A percentile compares a stretch with the other conserved stretches of the same genome.
Evolutionary conservation across 2,888 invertebrate species (phyloP).

Genomic region (Plemyria rubiginata): DNA sequence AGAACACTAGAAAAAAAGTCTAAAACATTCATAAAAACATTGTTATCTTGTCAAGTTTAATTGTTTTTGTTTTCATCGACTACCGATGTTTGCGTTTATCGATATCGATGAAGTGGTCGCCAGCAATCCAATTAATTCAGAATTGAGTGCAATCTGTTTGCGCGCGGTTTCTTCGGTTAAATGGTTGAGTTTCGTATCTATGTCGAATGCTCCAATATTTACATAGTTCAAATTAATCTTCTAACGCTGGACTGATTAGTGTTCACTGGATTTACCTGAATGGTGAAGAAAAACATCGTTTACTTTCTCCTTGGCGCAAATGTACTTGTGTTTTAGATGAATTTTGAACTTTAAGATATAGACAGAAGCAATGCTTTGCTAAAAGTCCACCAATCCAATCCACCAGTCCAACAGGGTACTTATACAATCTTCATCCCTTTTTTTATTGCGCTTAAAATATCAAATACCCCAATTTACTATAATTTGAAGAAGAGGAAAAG

Average conservation of each 20-base stretch:
- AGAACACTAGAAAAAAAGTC: conserved; percentile 8
- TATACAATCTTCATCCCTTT: too few species aligned
- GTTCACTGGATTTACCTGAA: not conserved
- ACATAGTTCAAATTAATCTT: conserved; percentile 1
- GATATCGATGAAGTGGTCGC: conserved; percentile 23
- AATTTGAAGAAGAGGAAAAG: too few species aligned
- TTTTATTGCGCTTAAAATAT: too few species aligned
- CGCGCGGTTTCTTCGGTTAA: conserved; percentile 26
- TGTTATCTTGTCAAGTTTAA: conserved; percentile 14
- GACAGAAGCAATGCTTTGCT: too few species aligned
- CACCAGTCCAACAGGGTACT: too few species aligned
- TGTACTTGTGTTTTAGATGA: not conserved
- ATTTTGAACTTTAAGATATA: not conserved
- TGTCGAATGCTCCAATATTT: conserved; percentile 13
- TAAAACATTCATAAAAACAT: conserved; percentile 12
- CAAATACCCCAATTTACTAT: too few species aligned
- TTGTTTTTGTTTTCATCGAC: conserved; percentile 10
- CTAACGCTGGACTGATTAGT: not conserved
- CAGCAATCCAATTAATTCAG: conserved; percentile 35
- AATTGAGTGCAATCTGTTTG: conserved; percentile 27
- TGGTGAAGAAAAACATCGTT: not conserved
- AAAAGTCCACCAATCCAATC: too few species aligned
- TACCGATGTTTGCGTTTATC: conserved; percentile 18
- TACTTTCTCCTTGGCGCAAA: not conserved
- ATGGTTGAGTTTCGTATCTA: conserved; percentile 23